phyloP scores from a whole-genome alignment of 2,113 vertebrate species.

The Lepus europaeus region DNA sequence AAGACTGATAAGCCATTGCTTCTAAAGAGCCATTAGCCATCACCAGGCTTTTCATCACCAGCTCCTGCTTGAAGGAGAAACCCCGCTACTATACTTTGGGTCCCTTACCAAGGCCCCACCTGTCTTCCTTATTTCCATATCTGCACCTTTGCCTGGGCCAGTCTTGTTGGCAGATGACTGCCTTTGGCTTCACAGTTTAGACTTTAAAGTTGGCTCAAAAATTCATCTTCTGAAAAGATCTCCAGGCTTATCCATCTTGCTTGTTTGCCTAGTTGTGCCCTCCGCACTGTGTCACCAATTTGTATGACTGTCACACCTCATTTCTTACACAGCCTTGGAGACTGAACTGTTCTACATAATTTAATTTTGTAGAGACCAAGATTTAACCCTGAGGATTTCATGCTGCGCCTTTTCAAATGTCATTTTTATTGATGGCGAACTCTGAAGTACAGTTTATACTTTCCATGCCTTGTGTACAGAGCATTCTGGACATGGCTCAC shows the following conservation, averaged over 20 bases:
- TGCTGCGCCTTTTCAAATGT: constrained; percentile 41
- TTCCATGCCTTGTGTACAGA: background rate
- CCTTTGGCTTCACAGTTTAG: constrained; percentile 42
- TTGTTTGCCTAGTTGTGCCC: constrained; percentile 17
- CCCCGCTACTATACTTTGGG: background rate
- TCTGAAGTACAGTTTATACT: constrained; percentile 27
- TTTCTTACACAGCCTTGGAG: constrained; percentile 39
- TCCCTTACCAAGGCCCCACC: background rate
- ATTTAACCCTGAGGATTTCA: constrained; percentile 33
- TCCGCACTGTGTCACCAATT: background rate
- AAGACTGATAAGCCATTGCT: background rate
- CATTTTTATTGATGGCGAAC: constrained; percentile 45
- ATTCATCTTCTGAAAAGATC: background rate
- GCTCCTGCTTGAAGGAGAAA: background rate
- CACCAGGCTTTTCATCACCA: background rate
- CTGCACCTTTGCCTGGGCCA: background rate
- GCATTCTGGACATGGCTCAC: background rate
- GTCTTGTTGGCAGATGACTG: background rate
- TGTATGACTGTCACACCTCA: background rate
- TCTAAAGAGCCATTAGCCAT: background rate
- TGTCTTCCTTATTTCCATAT: background rate
- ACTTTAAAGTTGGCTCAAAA: constrained; percentile 16
- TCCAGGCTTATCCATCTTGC: background rate
- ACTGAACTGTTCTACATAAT: constrained; percentile 49
- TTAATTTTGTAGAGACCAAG: constrained; percentile 51